phyloP scores from a whole-genome alignment of 1,140 invertebrate genomes.

The Lepidurus apus region DNA sequence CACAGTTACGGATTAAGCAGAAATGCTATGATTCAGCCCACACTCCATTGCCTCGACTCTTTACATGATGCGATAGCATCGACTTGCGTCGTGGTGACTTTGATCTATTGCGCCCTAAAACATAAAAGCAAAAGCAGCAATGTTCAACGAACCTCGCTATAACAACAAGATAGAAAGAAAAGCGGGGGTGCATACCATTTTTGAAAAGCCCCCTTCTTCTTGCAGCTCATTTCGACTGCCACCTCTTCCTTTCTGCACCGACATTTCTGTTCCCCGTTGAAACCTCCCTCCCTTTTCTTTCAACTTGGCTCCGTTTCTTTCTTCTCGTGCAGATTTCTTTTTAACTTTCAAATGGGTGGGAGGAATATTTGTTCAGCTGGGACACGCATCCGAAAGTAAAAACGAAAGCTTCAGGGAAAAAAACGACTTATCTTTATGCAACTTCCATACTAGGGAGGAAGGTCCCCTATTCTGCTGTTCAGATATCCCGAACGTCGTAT shows the following conservation, averaged over 20 bases:
- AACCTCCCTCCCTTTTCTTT: not conserved
- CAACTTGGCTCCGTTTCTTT: not conserved
- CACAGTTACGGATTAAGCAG: constrained; percentile 4
- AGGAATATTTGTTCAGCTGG: not conserved
- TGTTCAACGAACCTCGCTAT: not conserved
- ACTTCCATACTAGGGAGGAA: not conserved
- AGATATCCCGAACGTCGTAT: too few relatives aligned
- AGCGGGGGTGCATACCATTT: not conserved
- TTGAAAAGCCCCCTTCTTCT: not conserved
- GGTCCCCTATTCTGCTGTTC: too few relatives aligned
- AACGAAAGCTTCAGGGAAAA: not conserved
- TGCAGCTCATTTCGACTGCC: not conserved
- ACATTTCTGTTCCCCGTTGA: not conserved
- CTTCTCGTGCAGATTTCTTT: not conserved
- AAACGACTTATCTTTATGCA: not conserved
- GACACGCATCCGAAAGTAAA: not conserved
- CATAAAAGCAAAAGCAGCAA: not conserved
- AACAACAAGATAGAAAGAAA: not conserved
- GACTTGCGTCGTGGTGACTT: constrained; percentile 7
- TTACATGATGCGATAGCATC: constrained; percentile 2
- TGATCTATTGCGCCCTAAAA: not conserved
- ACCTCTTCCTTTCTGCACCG: not conserved
- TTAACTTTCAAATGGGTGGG: not conserved
- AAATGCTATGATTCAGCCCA: not conserved
- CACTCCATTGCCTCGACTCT: not conserved